These are phyloP conservation scores for Hormaphis cornu DNA, from an alignment of 1,140 invertebrate species.

Conservation along the genomic window DNA sequence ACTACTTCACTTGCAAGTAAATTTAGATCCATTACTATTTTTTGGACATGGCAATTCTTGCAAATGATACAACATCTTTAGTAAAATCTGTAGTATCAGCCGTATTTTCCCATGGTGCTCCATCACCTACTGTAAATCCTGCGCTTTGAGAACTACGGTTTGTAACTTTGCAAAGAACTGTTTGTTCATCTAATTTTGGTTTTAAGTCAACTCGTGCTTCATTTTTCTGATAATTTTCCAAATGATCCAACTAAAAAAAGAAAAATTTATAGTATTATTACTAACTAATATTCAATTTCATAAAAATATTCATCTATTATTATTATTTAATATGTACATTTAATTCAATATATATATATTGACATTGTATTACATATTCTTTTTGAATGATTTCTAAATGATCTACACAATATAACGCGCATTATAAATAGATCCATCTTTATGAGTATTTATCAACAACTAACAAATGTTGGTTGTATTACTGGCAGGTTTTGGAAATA, in stretches of 20 bases:
- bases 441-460: conserved; percentile 73
- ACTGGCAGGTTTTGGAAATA: conserved; percentile 71
- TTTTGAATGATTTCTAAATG: conserved; percentile 82
- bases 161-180: conserved; percentile 33
- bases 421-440: conserved; percentile 77
- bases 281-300: neutral
- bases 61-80: conserved; percentile 82
- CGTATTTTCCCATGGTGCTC: conserved; percentile 78
- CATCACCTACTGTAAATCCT: conserved; percentile 74
- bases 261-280: neutral
- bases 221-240: neutral
- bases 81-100: conserved; percentile 81
- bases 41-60: conserved; percentile 48
- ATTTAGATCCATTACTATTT: conserved; percentile 38
- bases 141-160: conserved; percentile 44
- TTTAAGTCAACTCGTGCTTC: neutral
- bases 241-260: neutral
- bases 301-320: too few species aligned
- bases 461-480: conserved; percentile 72
- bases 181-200: conserved; percentile 1
- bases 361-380: conserved; percentile 64
- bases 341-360: too few species aligned
- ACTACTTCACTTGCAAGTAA: conserved; percentile 7
- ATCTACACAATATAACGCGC: conserved; percentile 79
- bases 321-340: too few species aligned